phyloP scores from a whole-genome alignment of 2,888 invertebrate genomes.

The Trilocha varians region DNA sequence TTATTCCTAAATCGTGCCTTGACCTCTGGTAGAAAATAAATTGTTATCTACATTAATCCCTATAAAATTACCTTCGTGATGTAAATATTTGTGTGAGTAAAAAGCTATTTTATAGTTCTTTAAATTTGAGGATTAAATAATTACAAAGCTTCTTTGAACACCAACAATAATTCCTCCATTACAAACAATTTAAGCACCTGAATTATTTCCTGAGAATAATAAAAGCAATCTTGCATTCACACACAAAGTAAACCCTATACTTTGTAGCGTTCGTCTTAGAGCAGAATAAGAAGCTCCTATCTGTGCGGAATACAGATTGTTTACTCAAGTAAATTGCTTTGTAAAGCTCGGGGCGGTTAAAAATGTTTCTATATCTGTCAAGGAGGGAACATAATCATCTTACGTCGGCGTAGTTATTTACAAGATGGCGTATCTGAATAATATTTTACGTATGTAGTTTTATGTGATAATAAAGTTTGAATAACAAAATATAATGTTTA shows the following conservation, averaged over 20 bases:
- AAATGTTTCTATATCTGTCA: slow-evolving; percentile 49
- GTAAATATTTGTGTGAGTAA: no score
- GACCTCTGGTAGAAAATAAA: no score
- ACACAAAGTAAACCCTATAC: not conserved
- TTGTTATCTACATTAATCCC: no score
- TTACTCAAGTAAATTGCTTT: slow-evolving; percentile 62
- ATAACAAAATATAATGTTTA: no score
- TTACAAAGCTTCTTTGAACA: no score
- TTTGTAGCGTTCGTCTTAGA: slow-evolving; percentile 13
- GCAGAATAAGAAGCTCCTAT: slow-evolving; percentile 24
- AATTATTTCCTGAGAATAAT: not conserved
- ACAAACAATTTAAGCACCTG: not conserved
- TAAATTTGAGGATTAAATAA: no score
- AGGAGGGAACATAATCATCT: slow-evolving; percentile 33
- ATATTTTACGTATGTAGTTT: not conserved
- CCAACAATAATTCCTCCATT: not conserved
- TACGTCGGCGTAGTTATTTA: slow-evolving; percentile 23
- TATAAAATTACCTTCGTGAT: no score
- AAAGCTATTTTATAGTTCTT: no score
- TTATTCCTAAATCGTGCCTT: not conserved
- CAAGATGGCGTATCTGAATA: not conserved
- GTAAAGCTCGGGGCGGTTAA: slow-evolving; percentile 49
- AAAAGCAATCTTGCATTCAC: not conserved
- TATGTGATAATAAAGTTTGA: not conserved
- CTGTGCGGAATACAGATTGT: slow-evolving; percentile 40